These are phyloP conservation scores for Malurus splendens DNA, from an alignment of 2,797 vertebrate genomes.

Conservation along the genomic window DNA sequence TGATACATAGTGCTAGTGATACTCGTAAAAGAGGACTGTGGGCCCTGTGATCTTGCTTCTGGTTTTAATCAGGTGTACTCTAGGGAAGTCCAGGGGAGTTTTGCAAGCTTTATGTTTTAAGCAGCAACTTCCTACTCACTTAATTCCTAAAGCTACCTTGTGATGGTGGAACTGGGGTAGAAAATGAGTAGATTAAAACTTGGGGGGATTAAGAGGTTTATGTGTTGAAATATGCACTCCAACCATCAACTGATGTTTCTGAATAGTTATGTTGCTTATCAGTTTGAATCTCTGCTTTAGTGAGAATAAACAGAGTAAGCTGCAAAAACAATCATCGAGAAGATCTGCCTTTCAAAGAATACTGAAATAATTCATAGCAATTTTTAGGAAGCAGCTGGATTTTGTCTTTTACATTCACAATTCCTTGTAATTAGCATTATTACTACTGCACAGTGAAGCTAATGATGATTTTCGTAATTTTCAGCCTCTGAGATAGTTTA, in stretches of 20 bases:
- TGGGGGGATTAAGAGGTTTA: background rate
- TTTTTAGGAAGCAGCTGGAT: background rate
- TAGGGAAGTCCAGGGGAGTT: background rate
- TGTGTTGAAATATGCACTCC: background rate
- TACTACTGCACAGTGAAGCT: background rate
- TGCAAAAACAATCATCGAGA: background rate
- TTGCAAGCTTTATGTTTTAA: background rate
- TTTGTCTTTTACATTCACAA: background rate
- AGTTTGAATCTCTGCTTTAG: background rate
- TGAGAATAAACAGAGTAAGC: background rate
- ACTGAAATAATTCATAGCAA: background rate
- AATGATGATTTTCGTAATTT: background rate
- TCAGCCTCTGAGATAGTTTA: background rate
- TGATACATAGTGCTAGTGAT: background rate
- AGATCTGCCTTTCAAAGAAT: background rate
- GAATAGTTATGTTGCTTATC: background rate
- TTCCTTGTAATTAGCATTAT: background rate
- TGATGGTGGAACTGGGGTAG: background rate
- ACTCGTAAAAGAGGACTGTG: background rate
- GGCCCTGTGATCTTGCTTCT: background rate
- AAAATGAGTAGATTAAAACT: background rate
- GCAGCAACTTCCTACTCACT: background rate
- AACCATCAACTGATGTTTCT: background rate
- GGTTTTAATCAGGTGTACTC: background rate
- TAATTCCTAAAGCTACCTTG: background rate